Conservation (phyloP, 2,113 vertebrate genomes). For the Phyllopteryx taeniolatus region DNA sequence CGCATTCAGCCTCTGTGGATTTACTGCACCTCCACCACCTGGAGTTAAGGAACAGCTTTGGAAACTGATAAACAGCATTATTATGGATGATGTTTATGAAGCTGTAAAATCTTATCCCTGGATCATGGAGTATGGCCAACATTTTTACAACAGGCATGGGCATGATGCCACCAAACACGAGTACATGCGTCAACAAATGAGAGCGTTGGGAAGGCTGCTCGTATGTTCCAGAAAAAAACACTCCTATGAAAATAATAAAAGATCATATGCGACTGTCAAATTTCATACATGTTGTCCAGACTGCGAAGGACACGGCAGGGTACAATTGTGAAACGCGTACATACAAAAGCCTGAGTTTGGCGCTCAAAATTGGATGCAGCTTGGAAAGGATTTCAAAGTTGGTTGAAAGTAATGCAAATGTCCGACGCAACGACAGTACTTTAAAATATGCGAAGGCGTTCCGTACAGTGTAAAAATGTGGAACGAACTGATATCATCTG, state of each 20-base stretch:
- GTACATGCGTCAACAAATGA: constrained; percentile 34
- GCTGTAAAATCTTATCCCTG: too few relatives aligned
- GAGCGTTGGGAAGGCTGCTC: constrained; percentile 35
- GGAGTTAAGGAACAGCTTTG: too few relatives aligned
- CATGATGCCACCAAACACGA: constrained; percentile 33
- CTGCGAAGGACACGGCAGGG: constrained; percentile 17
- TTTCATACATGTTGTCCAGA: constrained; percentile 25
- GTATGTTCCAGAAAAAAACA: constrained; percentile 18
- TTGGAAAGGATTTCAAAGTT: constrained; percentile 16
- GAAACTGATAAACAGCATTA: too few relatives aligned
- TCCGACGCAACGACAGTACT: too few relatives aligned
- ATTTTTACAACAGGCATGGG: constrained; percentile 21
- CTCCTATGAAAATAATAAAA: constrained; percentile 20
- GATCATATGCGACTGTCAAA: constrained; percentile 27
- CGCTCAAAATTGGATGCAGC: constrained; percentile 17
- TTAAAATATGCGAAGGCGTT: too few relatives aligned
- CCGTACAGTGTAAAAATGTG: too few relatives aligned
- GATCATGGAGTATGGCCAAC: too few relatives aligned
- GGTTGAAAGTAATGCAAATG: too few relatives aligned
- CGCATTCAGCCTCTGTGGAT: too few relatives aligned
- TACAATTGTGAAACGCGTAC: constrained; percentile 2
- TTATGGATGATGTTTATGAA: too few relatives aligned
- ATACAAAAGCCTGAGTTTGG: constrained; percentile 20
- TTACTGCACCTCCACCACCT: too few relatives aligned
- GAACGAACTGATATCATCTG: too few relatives aligned